Evolutionary conservation across 2,888 invertebrate genomes (phyloP), one percentile per base, ranked within the genome.

Genomic region (Pristionchus japonicus): DNA sequence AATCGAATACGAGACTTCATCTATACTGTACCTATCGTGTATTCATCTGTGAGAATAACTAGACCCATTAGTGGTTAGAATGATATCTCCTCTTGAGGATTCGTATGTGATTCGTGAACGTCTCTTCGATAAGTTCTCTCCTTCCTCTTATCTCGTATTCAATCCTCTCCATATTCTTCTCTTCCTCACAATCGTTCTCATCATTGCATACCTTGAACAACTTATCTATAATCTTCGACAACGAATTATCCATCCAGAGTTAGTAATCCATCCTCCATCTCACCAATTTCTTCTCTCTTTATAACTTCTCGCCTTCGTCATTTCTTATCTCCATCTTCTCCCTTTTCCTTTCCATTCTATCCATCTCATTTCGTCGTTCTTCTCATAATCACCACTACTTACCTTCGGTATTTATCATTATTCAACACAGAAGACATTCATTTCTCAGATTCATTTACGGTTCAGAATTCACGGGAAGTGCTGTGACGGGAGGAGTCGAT

Each of bases 1-100:
- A 80, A 80, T 80, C 77, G 77, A 80, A 47, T 80, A 27, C 20
- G 77, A 47, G 77, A 80, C 15, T 80, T 80, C 77, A 80, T 13
- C 27, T 47, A 80, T n/a, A 77, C 40, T n/a, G 77, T 23, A 40
- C 77, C 77, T n/a, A 34, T 80, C 20, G 77, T 80, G 7, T 80
- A 80, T 47, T 40, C 77, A 80, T 80, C 77, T 15, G 77, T 80
- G 34, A 47, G 40, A 20, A 34, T 34, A 34, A 34, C 70, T 34
- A 4, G n/a, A n/a, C n/a, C 15, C 20, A 70, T 70, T 31, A 31
- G 17, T 67, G 7, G 27, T 11, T 6, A 37, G 70, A 31, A 34
- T 31, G 70, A 37, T 74, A 6, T 74, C 6, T 74, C 34, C 13
- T 13, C 2, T 74, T 23, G 11, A 80, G 77, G 77, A 80, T 47